These are phyloP conservation scores for Epinephelus lanceolatus DNA, from an alignment of 2,113 vertebrate species.

Conservation along the genomic window DNA sequence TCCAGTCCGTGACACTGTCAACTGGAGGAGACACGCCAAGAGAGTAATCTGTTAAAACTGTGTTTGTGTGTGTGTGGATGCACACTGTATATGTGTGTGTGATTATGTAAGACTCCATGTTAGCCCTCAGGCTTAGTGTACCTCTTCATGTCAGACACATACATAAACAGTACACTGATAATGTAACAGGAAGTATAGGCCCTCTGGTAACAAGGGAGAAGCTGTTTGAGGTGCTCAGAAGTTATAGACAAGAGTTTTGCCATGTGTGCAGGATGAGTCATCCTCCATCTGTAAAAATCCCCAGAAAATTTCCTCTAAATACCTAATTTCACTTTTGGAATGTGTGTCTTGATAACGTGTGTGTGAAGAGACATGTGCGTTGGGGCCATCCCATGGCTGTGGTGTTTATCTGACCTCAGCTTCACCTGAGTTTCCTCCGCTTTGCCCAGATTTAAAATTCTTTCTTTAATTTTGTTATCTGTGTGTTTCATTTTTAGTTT, in stretches of 20 bases:
- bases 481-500: no score
- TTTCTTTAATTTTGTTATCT: no score
- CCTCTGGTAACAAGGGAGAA: background rate
- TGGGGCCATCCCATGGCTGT: background rate
- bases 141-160: conserved; percentile 7
- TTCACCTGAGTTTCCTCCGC: background rate
- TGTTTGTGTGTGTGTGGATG: background rate
- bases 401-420: background rate
- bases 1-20: background rate
- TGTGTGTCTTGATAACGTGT: no score
- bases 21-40: background rate
- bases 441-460: no score
- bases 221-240: background rate
- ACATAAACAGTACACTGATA: background rate
- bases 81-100: background rate
- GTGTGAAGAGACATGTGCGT: background rate
- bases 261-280: background rate
- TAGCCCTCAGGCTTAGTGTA: background rate
- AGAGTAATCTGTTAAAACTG: background rate
- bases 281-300: background rate
- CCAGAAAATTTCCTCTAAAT: no score
- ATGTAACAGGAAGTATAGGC: background rate
- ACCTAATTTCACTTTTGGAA: no score
- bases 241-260: background rate
- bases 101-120: conserved; percentile 31